Conservation (phyloP, 1,140 invertebrate species). For the Trissolcus basalis region DNA sequence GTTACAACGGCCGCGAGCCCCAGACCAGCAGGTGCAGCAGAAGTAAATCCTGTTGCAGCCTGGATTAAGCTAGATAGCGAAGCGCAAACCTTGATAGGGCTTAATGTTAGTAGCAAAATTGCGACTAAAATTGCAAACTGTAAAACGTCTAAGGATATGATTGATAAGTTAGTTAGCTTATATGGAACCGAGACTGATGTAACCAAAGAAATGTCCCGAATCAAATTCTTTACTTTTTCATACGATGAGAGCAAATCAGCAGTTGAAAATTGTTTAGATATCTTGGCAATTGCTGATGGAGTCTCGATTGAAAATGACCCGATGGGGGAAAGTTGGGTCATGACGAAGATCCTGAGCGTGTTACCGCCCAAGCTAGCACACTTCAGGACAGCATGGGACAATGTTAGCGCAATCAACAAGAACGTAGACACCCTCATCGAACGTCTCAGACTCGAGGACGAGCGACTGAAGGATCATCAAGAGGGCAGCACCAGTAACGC, state of each 20-base stretch:
- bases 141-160: slow-evolving; percentile 1
- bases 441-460: slow-evolving; percentile 5
- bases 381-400: slow-evolving; percentile 7
- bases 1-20: background rate
- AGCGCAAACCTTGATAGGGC: background rate
- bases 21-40: background rate
- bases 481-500: slow-evolving; percentile 14
- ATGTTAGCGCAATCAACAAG: background rate
- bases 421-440: background rate
- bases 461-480: slow-evolving; percentile 1
- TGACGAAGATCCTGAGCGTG: slow-evolving; percentile 2
- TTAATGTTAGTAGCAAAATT: slow-evolving; percentile 6
- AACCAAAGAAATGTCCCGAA: background rate
- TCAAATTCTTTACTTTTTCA: background rate
- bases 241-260: slow-evolving; percentile 1
- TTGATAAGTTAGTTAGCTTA: background rate
- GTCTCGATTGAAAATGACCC: background rate
- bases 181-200: slow-evolving; percentile 3
- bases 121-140: slow-evolving; percentile 6
- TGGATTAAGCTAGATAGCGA: background rate
- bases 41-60: background rate
- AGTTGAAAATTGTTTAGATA: slow-evolving; percentile 7
- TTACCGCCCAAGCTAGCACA: background rate
- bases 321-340: background rate
- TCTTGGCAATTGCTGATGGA: background rate